Evolutionary conservation across 64 coral and sea anemone species (phyloP).

Genomic region (Dendronephthya gigantea): DNA sequence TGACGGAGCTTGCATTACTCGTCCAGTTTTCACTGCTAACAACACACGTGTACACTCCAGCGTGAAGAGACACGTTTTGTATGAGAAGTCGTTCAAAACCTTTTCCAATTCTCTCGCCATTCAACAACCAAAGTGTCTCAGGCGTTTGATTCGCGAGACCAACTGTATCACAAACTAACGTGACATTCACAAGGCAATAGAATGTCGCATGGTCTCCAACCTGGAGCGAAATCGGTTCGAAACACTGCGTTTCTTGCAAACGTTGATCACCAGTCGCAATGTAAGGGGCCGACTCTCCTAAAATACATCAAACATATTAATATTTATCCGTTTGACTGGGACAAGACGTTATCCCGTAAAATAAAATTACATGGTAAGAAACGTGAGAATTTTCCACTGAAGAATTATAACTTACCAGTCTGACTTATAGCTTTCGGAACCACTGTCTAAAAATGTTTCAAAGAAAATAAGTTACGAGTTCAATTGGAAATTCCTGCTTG

Average conservation of each 20-base stretch:
- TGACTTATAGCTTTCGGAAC: no score
- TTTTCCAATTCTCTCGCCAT: background rate
- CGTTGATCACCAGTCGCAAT: background rate
- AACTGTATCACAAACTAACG: background rate
- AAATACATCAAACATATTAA: background rate
- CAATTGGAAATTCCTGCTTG: no score
- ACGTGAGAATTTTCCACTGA: no score
- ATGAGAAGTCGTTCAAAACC: background rate
- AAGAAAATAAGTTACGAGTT: no score
- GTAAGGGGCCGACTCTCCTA: background rate
- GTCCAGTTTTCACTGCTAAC: background rate
- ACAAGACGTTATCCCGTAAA: no score
- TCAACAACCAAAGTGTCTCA: background rate
- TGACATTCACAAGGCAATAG: background rate
- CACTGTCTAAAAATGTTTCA: no score
- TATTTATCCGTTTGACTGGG: no score
- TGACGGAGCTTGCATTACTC: background rate
- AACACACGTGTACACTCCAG: constrained; percentile 2
- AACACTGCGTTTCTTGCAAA: background rate
- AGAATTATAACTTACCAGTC: no score
- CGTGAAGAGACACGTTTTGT: background rate
- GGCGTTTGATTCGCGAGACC: background rate
- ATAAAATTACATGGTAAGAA: no score
- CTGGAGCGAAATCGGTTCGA: background rate
- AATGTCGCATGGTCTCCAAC: background rate